Evolutionary conservation across 23 tunicate genomes (phyloP), one percentile per base, ranked within the genome.

Genomic region (Diplosoma virens): DNA sequence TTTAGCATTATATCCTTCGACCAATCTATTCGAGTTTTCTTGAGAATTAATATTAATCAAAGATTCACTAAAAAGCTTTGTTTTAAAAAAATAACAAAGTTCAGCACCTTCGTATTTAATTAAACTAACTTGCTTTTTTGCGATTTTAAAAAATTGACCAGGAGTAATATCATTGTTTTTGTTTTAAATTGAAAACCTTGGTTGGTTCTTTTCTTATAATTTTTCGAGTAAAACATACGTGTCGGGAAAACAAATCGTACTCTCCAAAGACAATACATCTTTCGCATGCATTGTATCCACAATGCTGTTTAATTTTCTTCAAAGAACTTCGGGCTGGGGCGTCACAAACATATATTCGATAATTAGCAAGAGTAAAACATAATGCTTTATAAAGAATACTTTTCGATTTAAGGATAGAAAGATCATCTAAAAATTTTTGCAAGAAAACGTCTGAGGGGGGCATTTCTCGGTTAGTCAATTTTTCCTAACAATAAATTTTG

Each of bases 281-380:
- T 47, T 78, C 81, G 37, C 81, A 76, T 25, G 70, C 59, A 33
- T 36, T 37, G 27, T 78, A 82, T 20, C 87, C 87, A 82, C 66
- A 47, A 47, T 82, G 87, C 4, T 47, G 50, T 32, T 61, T 75
- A 4, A 82, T 75, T 27, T 29, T 27, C 65, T 74, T 82, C 23
- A 82, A 32, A 0, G 64, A 27, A 21, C 80, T 53, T 18, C 87
- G 46, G 4, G 75, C 80, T 1, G 81, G 87, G 16, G 87, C 80
- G 75, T 82, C 81, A 52, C 87, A 82, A 18, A 63, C 22, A 33
- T 21, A 82, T 22, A 74, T 59, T 61, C 69, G 35, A 61, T 61
- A 5, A 61, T 61, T 35, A 27, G 35, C 69, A 7, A 61, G 30
- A 61, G 6, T 61, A 61, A 7, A 61, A 7, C 4, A 5, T 26